A percentile compares a stretch with the other conserved stretches of the same genome.
Evolutionary conservation across 2,797 vertebrate genomes (phyloP).

Genomic region (Rallus crepitans): DNA sequence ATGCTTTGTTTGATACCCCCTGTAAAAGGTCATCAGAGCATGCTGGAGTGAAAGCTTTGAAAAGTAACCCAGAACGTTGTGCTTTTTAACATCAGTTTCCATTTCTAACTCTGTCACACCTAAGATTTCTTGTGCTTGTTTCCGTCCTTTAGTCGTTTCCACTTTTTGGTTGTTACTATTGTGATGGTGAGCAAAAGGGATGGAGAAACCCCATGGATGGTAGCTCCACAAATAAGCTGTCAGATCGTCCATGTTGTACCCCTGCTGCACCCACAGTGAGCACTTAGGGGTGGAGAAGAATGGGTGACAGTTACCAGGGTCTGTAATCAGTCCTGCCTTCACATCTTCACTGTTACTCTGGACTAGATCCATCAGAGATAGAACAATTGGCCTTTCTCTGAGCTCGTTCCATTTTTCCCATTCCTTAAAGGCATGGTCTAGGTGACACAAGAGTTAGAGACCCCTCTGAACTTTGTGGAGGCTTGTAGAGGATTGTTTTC

Average conservation of each 20-base stretch:
- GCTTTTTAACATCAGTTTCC: background rate
- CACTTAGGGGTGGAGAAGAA: background rate
- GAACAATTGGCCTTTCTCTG: background rate
- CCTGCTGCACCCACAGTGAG: too few species aligned
- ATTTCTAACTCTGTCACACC: accelerated
- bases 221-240: background rate
- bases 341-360: background rate
- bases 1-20: background rate
- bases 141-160: background rate
- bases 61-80: background rate
- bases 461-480: background rate
- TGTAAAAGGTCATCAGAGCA: background rate
- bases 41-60: background rate
- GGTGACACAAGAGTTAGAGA: background rate
- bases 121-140: background rate
- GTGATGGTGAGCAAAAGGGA: background rate
- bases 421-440: background rate
- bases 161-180: background rate
- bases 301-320: background rate
- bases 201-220: background rate
- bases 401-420: background rate
- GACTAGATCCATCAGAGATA: background rate
- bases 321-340: background rate
- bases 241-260: too few species aligned
- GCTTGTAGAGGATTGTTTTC: background rate